phyloP scores from a whole-genome alignment of 30 jellyfish, hydroid and myxozoan species.

The Nemopilema nomurai region DNA sequence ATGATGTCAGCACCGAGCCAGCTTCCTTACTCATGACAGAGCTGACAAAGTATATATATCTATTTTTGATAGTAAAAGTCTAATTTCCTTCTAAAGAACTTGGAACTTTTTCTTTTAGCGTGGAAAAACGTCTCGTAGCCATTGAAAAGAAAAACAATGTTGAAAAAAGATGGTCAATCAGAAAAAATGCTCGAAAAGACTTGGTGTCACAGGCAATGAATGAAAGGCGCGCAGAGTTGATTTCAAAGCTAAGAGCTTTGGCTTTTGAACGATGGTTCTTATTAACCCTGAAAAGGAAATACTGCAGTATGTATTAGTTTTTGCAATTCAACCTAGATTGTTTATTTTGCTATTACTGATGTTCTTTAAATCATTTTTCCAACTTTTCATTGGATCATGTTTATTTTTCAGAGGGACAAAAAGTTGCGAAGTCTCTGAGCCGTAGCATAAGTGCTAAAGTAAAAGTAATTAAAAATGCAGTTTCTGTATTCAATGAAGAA shows the following conservation, averaged over 20 bases:
- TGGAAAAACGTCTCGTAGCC: background rate
- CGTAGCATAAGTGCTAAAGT: conserved; percentile 18
- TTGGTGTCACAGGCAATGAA: background rate
- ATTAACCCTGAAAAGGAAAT: conserved; percentile 14
- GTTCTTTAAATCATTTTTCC: background rate
- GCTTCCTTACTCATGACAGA: background rate
- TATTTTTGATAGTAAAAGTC: background rate
- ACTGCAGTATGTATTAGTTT: background rate
- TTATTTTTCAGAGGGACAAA: conserved; percentile 17
- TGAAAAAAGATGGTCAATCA: background rate
- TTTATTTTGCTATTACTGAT: background rate
- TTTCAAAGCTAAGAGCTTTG: conserved; percentile 2
- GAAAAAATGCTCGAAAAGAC: background rate
- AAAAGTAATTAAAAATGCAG: conserved; percentile 9
- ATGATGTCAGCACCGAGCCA: background rate
- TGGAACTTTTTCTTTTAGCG: background rate
- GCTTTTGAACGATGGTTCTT: conserved; percentile 13
- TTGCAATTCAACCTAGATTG: background rate
- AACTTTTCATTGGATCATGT: background rate
- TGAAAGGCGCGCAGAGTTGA: background rate
- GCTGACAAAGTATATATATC: background rate
- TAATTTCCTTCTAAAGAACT: background rate
- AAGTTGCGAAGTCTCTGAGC: conserved; percentile 19
- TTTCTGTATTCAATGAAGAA: conserved; percentile 16
- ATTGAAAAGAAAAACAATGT: background rate